Conservation (phyloP, 1,140 invertebrate species). For the Nasonia longicornis region DNA sequence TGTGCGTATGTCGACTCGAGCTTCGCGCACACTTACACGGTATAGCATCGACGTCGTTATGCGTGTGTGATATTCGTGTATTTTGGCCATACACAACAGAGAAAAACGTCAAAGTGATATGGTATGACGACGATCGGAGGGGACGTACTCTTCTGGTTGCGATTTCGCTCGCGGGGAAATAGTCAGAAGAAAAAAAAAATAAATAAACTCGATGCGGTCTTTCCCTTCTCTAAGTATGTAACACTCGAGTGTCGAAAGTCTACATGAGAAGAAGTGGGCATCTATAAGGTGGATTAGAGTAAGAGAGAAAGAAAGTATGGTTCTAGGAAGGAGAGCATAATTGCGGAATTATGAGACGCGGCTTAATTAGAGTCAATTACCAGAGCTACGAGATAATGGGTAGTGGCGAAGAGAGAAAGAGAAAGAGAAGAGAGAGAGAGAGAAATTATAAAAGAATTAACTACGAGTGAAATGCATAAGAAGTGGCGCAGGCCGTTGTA, state of each 20-base stretch:
- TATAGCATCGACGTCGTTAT: not conserved
- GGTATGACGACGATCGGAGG: not conserved
- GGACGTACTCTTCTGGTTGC: not conserved
- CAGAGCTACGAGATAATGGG: slow-evolving; percentile 2
- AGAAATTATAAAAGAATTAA: slow-evolving; percentile 1
- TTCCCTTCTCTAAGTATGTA: not conserved
- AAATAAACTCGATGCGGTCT: not conserved
- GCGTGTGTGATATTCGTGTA: not conserved
- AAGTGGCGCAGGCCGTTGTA: not conserved
- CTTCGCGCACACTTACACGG: not conserved
- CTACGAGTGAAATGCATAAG: slow-evolving; percentile 1
- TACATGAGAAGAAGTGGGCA: not conserved
- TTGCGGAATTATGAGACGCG: not conserved
- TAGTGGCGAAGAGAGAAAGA: not conserved
- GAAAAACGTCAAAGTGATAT: slow-evolving; percentile 41
- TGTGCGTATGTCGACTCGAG: not conserved
- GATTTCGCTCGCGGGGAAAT: not conserved
- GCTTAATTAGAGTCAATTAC: slow-evolving; percentile 6
- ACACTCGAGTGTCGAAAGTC: not conserved
- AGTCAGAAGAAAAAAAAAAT: not conserved
- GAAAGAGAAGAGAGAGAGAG: not conserved
- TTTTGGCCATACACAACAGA: not conserved
- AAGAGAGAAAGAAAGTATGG: not conserved
- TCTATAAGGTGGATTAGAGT: not conserved
- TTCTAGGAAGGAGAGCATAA: not conserved